Evolutionary conservation across 2,113 vertebrate species (phyloP).

Genomic region (rabbit (Oryctolagus cuniculus)): mOryCun1.1 NC_091434.1:118570001-118570500

Average conservation of each 20-base stretch:
- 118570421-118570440: neutral
- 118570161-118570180: neutral
- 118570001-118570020: too few relatives aligned
- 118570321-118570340: neutral
- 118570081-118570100: neutral
- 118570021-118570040: neutral
- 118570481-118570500: neutral
- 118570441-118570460: neutral
- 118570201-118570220: too few relatives aligned
- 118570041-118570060: neutral
- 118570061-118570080: constrained; percentile 18
- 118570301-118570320: neutral
- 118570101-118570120: neutral
- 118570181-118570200: neutral
- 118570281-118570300: neutral
- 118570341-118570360: neutral
- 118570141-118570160: neutral
- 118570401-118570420: neutral
- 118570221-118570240: neutral
- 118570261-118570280: neutral
- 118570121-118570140: neutral
- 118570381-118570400: neutral
- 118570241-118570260: neutral
- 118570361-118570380: neutral
- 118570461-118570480: neutral